phyloP scores from a whole-genome alignment of 2,888 invertebrate genomes.

The Nymphalis urticae region DNA sequence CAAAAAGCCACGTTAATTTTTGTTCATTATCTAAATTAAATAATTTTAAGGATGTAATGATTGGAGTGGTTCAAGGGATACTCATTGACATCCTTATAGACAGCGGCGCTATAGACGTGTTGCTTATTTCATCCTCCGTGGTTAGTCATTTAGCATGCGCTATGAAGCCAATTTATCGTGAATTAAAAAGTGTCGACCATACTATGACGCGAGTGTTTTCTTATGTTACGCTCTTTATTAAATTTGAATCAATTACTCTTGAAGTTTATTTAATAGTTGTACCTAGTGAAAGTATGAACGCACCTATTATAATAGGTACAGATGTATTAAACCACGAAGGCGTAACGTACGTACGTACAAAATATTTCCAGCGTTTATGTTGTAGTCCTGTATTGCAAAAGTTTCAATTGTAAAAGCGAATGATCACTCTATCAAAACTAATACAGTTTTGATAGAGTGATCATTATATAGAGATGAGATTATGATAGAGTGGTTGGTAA shows the following conservation, averaged over 20 bases:
- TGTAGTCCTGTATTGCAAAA: too few relatives aligned
- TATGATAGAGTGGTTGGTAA: too few relatives aligned
- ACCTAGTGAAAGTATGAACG: slow-evolving; percentile 30
- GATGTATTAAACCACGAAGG: slow-evolving; percentile 42
- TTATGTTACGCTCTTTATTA: neutral
- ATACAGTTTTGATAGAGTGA: too few relatives aligned
- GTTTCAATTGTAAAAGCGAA: too few relatives aligned
- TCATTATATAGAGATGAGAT: too few relatives aligned
- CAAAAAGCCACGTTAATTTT: neutral
- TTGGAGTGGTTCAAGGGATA: neutral
- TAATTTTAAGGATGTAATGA: neutral
- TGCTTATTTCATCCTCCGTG: neutral
- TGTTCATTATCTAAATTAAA: neutral
- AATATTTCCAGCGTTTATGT: slow-evolving; percentile 17
- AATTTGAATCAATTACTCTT: slow-evolving; percentile 31
- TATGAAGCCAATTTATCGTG: too few relatives aligned
- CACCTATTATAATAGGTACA: slow-evolving; percentile 40
- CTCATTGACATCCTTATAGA: neutral
- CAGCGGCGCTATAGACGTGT: neutral
- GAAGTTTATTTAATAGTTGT: slow-evolving; percentile 39
- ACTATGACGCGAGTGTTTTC: neutral
- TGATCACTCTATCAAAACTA: too few relatives aligned
- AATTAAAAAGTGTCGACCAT: too few relatives aligned
- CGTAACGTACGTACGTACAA: slow-evolving; percentile 36
- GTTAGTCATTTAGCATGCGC: neutral